phyloP scores from a whole-genome alignment of 2,888 invertebrate genomes.

The Drosophila emarginata region DNA sequence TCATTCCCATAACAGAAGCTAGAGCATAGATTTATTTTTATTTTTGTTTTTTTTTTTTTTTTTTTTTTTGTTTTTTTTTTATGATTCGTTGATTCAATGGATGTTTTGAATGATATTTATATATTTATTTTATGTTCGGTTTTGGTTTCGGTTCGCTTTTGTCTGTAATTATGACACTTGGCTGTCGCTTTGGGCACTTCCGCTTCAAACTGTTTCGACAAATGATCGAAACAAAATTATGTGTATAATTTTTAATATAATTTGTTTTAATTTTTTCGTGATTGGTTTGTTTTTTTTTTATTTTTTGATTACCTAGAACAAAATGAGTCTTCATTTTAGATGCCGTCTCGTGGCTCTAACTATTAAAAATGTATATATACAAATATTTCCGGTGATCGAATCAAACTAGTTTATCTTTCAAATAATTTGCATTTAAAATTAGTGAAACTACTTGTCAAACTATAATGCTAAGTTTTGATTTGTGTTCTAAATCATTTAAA shows the following conservation, averaged over 20 bases:
- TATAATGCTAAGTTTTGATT: constrained; percentile 37
- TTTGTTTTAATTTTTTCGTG: constrained; percentile 8
- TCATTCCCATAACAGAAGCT: constrained; percentile 66
- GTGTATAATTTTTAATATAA: not conserved
- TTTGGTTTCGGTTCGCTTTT: constrained; percentile 25
- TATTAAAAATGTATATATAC: constrained; percentile 7
- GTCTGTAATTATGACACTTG: constrained; percentile 70
- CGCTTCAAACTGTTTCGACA: constrained; percentile 31
- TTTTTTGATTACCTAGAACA: constrained; percentile 14
- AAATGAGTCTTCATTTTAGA: constrained; percentile 26
- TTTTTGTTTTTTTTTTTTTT: constrained; percentile 23
- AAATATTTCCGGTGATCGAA: constrained; percentile 56
- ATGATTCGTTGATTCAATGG: not conserved
- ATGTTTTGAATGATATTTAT: constrained; percentile 29
- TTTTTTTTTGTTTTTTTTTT: constrained; percentile 3
- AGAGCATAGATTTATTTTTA: constrained; percentile 29
- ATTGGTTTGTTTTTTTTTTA: not conserved
- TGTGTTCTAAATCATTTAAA: constrained; percentile 61
- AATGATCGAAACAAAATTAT: not conserved
- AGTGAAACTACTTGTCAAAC: constrained; percentile 5
- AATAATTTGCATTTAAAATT: constrained; percentile 62
- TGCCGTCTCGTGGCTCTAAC: constrained; percentile 26
- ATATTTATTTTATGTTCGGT: constrained; percentile 30
- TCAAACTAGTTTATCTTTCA: constrained; percentile 30
- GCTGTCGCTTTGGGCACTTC: constrained; percentile 59